A percentile compares a stretch with the other conserved stretches of the same genome.
These are phyloP conservation scores for Habroteleia sp. DNA, from an alignment of 2,888 invertebrate genomes.

Conservation along the genomic window DNA sequence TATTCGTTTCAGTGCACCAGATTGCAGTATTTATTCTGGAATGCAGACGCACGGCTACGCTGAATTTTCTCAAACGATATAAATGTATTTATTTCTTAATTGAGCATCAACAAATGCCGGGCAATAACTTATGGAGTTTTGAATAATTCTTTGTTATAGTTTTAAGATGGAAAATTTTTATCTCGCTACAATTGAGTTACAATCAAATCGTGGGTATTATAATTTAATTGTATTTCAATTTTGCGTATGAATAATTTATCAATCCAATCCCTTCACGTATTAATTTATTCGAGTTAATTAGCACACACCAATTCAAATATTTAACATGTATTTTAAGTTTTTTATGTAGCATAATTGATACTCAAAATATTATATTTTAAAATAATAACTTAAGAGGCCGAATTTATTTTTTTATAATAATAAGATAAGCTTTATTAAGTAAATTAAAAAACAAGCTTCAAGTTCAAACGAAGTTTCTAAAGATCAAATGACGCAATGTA, in stretches of 20 bases:
- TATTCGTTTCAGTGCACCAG: conserved; percentile 36
- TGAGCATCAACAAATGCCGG: conserved; percentile 12
- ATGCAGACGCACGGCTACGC: conserved; percentile 48
- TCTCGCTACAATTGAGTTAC: not conserved
- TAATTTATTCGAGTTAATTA: conserved; percentile 21
- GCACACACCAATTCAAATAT: conserved; percentile 11
- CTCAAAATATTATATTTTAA: too few species aligned
- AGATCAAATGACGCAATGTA: too few species aligned
- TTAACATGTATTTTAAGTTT: conserved; percentile 1
- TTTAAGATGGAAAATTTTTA: conserved; percentile 4
- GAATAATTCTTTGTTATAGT: too few species aligned
- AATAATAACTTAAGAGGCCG: too few species aligned
- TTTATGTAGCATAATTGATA: conserved; percentile 1
- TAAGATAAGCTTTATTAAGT: too few species aligned
- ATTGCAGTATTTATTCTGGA: conserved; percentile 63
- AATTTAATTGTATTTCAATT: conserved; percentile 22
- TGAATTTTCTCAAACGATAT: conserved; percentile 32
- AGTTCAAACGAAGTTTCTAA: too few species aligned
- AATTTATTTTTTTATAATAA: too few species aligned
- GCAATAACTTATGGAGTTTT: too few species aligned
- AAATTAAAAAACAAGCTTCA: too few species aligned
- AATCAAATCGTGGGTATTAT: conserved; percentile 3
- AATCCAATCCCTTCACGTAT: conserved; percentile 7
- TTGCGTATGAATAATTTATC: conserved; percentile 19
- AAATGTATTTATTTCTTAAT: conserved; percentile 24